Evolutionary conservation across 2,888 invertebrate genomes (phyloP).

Genomic region (Agrochola macilenta): DNA sequence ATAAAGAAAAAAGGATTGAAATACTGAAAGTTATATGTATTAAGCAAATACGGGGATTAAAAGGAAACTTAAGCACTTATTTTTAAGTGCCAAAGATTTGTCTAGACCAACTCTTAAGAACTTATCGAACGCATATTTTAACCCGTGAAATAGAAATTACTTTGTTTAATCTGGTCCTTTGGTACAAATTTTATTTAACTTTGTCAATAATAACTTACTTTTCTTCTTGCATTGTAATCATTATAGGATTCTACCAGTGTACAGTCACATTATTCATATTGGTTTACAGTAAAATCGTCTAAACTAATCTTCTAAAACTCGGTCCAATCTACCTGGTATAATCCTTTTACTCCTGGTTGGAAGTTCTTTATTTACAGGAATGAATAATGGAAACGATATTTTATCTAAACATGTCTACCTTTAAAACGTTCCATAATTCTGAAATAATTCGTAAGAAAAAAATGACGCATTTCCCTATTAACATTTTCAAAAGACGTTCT

Average conservation of each 20-base stretch:
- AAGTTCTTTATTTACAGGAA: too few species aligned
- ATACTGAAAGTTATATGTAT: neutral
- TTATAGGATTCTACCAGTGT: neutral
- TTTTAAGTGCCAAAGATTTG: neutral
- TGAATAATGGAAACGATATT: neutral
- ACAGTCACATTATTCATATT: too few species aligned
- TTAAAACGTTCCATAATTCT: neutral
- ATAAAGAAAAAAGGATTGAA: slow-evolving; percentile 10
- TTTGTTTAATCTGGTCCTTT: neutral
- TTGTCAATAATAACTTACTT: neutral
- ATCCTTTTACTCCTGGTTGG: neutral
- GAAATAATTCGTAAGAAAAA: slow-evolving; percentile 29
- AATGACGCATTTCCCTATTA: slow-evolving; percentile 35
- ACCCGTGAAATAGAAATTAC: neutral
- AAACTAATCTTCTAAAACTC: too few species aligned
- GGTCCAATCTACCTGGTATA: too few species aligned
- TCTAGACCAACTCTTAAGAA: slow-evolving; percentile 13
- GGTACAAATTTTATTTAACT: neutral
- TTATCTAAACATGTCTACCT: neutral
- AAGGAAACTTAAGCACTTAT: slow-evolving; percentile 8
- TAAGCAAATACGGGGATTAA: neutral
- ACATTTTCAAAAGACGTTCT: slow-evolving; percentile 46
- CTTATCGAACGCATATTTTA: slow-evolving; percentile 5
- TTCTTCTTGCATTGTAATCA: neutral
- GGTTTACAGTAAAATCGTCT: neutral